Base-by-base conservation (phyloP, 2,888 invertebrate genomes). In the Scaptodrosophila latifasciaeformis region DNA sequence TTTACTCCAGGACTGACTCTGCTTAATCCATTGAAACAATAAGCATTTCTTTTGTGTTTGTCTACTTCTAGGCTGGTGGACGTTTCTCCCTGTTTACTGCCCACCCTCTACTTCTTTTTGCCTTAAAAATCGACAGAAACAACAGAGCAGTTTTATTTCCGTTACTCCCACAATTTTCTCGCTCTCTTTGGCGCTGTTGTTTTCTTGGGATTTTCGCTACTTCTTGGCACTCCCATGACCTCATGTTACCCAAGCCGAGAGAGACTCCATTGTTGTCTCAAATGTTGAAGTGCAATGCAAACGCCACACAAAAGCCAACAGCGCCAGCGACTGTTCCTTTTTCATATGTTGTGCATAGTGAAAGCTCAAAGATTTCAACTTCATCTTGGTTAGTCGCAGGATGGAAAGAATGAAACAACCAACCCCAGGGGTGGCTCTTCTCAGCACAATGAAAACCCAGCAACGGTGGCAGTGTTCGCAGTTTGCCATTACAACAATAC, bases 21-120 rank as follows among this genome's bases (percentile, higher is more conserved):
- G 55, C 63, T 78, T 69, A 78, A 81, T 79, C 81, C 77, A 76
- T 79, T 79, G 72, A 79, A 81, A 79, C 77, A 81, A 81, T 81
- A 76, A 76, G 77, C 67, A 60, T 74, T 81, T 81, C 75, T 81
- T 76, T n/a, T n/a, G n/a, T 76, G 81, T 76, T 71, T 78, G 53
- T 61, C 65, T 57, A 60, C 59, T 56, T 57, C 44, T 51, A 51
- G 53, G 59, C 54, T 59, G 64, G 61, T n/a, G n/a, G n/a, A 43
- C 54, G 47, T 47, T 31, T 12, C 6, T 3, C 31, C 31, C 3
- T 31, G 10, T 3, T 31, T 12, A 31, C 17, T 15, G 15, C 35
- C 39, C 56, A 49, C 48, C 42, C 62, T 49, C 63, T 49, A 57
- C 55, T 57, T 19, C 57, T 57, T 37, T 54, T n/a, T 30, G 46